Evolutionary conservation across 92 coral and sea anemone species (phyloP).

Genomic region (Epizoanthus illoricatus): DNA sequence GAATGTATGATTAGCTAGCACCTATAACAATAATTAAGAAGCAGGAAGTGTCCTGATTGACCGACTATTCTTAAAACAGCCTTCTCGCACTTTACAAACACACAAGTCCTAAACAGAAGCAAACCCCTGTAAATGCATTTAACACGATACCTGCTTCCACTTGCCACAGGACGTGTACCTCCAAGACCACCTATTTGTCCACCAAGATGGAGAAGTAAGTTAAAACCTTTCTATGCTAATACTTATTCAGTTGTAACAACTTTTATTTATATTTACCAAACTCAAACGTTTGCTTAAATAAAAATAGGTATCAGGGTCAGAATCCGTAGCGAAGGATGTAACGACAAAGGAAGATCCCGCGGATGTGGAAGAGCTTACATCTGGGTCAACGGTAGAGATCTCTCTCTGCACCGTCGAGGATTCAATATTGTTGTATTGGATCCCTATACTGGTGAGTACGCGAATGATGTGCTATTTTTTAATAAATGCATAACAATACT

Average conservation of each 20-base stretch:
- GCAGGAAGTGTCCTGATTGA: too few species aligned
- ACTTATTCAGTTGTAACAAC: too few species aligned
- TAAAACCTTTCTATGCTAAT: background rate
- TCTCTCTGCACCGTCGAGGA: slow-evolving; percentile 38
- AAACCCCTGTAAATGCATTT: background rate
- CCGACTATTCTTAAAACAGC: too few species aligned
- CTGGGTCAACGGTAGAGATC: slow-evolving; percentile 45
- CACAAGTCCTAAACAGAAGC: too few species aligned
- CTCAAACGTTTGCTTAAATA: too few species aligned
- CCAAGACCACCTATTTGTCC: slow-evolving; percentile 24
- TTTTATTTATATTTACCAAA: too few species aligned
- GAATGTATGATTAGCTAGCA: too few species aligned
- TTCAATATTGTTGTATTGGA: slow-evolving; percentile 41
- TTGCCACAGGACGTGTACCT: background rate
- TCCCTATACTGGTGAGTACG: slow-evolving; percentile 31
- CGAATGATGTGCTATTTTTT: background rate
- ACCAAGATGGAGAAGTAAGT: slow-evolving; percentile 34
- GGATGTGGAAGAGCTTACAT: slow-evolving; percentile 48
- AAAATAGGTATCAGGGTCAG: slow-evolving; percentile 26
- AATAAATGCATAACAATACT: background rate
- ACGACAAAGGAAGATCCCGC: slow-evolving; percentile 19
- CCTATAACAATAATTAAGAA: too few species aligned
- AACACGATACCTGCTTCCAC: background rate
- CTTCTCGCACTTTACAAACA: too few species aligned
- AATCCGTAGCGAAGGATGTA: slow-evolving; percentile 33